Evolutionary conservation across 2,113 vertebrate genomes (phyloP), one percentile per base, ranked within the genome.

Genomic region (Anolis carolinensis): DNA sequence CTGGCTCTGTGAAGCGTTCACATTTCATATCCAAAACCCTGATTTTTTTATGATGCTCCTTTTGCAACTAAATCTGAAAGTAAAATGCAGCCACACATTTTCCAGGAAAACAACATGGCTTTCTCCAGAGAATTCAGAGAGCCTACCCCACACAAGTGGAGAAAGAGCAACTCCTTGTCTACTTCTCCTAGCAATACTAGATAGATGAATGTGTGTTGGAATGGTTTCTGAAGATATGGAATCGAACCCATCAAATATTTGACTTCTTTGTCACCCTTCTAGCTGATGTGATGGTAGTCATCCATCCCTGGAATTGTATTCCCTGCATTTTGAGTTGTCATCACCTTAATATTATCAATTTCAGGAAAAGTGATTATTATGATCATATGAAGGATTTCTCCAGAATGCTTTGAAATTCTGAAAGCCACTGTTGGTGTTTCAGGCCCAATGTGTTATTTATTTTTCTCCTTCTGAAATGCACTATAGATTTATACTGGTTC

Each of bases 1-100:
- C 86, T 36, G 85, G 13, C 62, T 85, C 78, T 90, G 9, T 65
- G 80, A 83, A 77, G 3, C 34, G 87, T 59, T 30, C 23, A 13
- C 20, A 67, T 91, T 84, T 76, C 83, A 7, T 88, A 6, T 83
- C 39, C 71, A 83, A 86, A 90, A 71, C 67, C 14, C 7, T 36
- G 55, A 65, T 72, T 80, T 71, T 86, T 16, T 70, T 71, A 30
- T 6, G 36, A 59, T 79, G 36, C 59, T 83, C 30, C 34, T 67
- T 67, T 81, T 77, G 48, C 81, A 73, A 65, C 32, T 73, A 23
- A 80, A 36, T 73, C 76, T 79, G 67, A 84, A 79, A 73, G 65
- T 79, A 63, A 87, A 83, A 84, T 18, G 36, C 67, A 73, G n/a
- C 74, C 30, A 39, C 34, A 63, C 48, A 79, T 62, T 83, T 83